These are phyloP conservation scores for Nemurella pictetii DNA, from an alignment of 2,888 invertebrate species.

Conservation along the genomic window DNA sequence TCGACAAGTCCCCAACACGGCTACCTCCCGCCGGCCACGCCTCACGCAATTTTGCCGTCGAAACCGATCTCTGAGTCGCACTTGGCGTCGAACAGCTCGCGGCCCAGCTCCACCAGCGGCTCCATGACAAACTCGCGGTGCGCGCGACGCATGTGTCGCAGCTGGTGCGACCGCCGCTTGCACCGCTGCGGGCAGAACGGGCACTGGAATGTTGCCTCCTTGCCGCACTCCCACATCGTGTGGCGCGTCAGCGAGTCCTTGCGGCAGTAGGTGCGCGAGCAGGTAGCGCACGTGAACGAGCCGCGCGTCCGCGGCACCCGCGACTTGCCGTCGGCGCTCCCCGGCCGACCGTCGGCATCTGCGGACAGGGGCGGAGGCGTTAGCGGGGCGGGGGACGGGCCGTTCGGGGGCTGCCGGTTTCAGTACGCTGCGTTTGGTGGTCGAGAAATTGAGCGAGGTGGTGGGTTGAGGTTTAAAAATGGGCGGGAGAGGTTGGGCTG, in stretches of 20 bases:
- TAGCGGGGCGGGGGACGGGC: neutral
- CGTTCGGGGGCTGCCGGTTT: too few relatives aligned
- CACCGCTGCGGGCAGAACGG: constrained; percentile 54
- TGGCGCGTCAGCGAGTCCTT: constrained; percentile 48
- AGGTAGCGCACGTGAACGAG: constrained; percentile 45
- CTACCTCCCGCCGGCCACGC: too few relatives aligned
- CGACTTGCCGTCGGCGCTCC: neutral
- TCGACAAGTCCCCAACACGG: too few relatives aligned
- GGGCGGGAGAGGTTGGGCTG: too few relatives aligned
- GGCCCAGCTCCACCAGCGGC: neutral
- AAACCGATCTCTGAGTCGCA: neutral
- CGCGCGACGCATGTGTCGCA: constrained; percentile 58
- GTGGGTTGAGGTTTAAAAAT: too few relatives aligned
- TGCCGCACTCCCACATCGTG: constrained; percentile 55
- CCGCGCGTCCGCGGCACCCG: constrained; percentile 32
- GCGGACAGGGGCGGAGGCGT: neutral
- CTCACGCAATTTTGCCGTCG: neutral
- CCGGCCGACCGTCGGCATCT: neutral
- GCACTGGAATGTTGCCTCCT: constrained; percentile 56
- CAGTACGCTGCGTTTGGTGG: too few relatives aligned
- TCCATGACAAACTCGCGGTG: constrained; percentile 55
- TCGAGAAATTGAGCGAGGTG: too few relatives aligned
- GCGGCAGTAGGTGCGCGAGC: constrained; percentile 46
- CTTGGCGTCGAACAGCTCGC: neutral
- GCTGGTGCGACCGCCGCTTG: constrained; percentile 54